Evolutionary conservation across 2,113 vertebrate genomes (phyloP).

Genomic region (Ochotona curzoniae): DNA sequence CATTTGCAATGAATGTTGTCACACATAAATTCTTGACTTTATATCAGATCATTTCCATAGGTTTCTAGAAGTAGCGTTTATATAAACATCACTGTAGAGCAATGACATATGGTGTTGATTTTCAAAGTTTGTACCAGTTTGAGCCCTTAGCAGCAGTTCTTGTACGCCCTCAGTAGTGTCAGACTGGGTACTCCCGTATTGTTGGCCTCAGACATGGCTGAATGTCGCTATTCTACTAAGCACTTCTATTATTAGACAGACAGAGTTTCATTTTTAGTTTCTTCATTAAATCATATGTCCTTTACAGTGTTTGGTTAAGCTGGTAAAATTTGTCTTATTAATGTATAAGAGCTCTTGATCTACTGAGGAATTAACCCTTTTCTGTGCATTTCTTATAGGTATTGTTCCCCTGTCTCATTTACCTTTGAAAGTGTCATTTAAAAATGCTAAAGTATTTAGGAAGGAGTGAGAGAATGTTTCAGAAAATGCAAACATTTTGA

Average conservation of each 20-base stretch:
- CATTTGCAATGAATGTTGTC: not conserved
- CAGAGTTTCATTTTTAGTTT: conserved; percentile 21
- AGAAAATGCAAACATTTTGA: not conserved
- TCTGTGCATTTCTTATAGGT: not conserved
- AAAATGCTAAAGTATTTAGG: not conserved
- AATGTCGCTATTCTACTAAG: not conserved
- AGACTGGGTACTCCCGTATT: not conserved
- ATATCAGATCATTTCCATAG: not conserved
- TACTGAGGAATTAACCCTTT: not conserved
- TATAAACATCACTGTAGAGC: not conserved
- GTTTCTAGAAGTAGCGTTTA: not conserved
- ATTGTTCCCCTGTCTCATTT: not conserved
- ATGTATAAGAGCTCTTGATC: not conserved
- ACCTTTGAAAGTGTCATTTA: not conserved
- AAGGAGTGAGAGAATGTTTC: not conserved
- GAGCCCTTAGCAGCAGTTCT: not conserved
- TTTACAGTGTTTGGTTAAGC: not conserved
- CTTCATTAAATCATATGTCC: not conserved
- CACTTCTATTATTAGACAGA: not conserved
- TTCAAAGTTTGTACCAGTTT: not conserved
- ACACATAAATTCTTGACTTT: not conserved
- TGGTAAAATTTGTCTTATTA: not conserved
- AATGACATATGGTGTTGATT: not conserved
- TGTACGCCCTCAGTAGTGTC: not conserved
- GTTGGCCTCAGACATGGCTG: not conserved